These are phyloP conservation scores for Empidonax alnorum DNA, from an alignment of 2,113 vertebrate species.

Conservation along the genomic window DNA sequence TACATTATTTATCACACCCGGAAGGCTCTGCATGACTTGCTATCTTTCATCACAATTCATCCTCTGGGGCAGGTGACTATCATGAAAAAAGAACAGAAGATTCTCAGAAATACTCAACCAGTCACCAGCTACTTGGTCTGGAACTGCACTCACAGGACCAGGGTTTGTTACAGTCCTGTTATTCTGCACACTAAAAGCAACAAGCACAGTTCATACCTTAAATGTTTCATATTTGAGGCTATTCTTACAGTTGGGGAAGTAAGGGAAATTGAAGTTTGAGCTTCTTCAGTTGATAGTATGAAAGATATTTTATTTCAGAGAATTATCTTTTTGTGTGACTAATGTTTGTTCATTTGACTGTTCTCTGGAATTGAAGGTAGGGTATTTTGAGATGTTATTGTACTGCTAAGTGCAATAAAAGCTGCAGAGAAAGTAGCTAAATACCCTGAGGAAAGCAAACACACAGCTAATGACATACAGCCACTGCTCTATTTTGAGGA, in stretches of 20 bases:
- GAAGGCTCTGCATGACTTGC: neutral
- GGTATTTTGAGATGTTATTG: conserved; percentile 31
- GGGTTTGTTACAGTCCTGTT: neutral
- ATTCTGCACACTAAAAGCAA: neutral
- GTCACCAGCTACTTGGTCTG: neutral
- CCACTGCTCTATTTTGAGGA: neutral
- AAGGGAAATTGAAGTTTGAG: neutral
- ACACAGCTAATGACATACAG: conserved; percentile 23
- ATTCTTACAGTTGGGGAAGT: neutral
- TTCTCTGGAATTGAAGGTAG: conserved; percentile 13
- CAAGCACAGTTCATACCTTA: neutral
- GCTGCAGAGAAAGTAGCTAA: conserved; percentile 40
- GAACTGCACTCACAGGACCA: neutral
- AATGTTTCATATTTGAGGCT: neutral
- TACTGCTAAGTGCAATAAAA: conserved; percentile 49
- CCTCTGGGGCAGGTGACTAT: neutral
- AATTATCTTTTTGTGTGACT: conserved; percentile 32
- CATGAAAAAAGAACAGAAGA: neutral
- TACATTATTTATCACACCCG: neutral
- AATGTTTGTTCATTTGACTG: neutral
- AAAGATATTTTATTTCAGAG: conserved; percentile 18
- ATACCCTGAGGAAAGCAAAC: conserved; percentile 45
- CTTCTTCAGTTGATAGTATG: neutral
- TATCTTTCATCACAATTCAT: neutral
- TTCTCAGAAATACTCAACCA: neutral